Conservation (phyloP, 2,888 invertebrate genomes). For the Cephus sareptanus region DNA sequence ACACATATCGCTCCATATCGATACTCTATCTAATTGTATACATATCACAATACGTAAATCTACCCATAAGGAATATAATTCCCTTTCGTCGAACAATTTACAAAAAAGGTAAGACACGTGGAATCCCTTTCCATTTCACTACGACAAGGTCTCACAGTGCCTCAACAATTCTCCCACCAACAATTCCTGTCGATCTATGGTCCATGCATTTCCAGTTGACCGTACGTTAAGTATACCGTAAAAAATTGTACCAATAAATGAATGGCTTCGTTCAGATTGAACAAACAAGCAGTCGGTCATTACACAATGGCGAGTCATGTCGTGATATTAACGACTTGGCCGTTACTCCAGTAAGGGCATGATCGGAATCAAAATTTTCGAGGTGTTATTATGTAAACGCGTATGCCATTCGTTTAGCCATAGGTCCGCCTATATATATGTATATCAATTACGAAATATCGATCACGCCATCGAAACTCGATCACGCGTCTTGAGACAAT, state of each 20-base stretch:
- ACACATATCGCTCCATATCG: background rate
- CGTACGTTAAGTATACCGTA: background rate
- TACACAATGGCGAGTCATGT: background rate
- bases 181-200: background rate
- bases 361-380: background rate
- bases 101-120: background rate
- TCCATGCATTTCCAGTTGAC: background rate
- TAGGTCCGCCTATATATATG: conserved; percentile 19
- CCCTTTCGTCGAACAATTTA: too few relatives aligned
- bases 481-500: conserved; percentile 22
- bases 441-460: conserved; percentile 34
- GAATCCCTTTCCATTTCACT: background rate
- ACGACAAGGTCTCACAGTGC: background rate
- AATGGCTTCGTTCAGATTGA: background rate
- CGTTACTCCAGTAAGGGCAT: conserved; percentile 1
- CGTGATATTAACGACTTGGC: background rate
- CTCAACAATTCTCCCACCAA: background rate
- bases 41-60: background rate
- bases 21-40: background rate
- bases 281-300: background rate
- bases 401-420: conserved; percentile 18
- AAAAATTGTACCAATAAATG: background rate
- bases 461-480: conserved; percentile 37
- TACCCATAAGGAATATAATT: background rate
- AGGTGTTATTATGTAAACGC: conserved; percentile 21